Base-by-base conservation (phyloP, 2,797 vertebrate species). In the Girardinus metallicus region DNA sequence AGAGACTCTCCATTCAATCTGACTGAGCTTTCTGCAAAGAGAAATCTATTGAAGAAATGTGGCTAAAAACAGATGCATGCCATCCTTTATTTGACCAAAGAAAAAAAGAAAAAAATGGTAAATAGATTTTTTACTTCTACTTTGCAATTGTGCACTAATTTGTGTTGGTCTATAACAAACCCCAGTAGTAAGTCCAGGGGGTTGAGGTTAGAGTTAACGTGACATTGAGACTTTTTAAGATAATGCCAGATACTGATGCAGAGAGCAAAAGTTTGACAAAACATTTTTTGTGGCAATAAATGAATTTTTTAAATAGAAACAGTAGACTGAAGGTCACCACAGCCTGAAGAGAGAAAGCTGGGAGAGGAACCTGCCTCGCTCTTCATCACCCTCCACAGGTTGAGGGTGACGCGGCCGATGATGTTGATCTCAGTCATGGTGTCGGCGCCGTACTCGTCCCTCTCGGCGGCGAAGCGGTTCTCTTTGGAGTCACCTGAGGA, bases 301-400 rank as follows among this genome's bases (percentile, higher is more conserved):
- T 34, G 0, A 3, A 3, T 29, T 31, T 13, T 60, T 60, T 2
- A 16, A 64, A 72, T 26, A 74, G 44, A 66, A 55, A 73, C 39
- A 49, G n/a, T 4, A n/a, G 2, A 62, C 44, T 76, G 34, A 6
- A 39, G 16, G 9, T 23, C 9, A 41, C 9, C 36, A 39, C 21
- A 66, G 36, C 26, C 26, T n/a, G 9, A 13, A n/a, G 6, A 57
- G 11, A 57, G 55, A 57, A 6, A n/a, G 29, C 11, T 31, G n/a
- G 57, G 9, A 62, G 29, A 62, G 57, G 15, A 10, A 93, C 93
- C 55, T 94, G 96, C 98, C 97, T 99, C 98, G 4, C 96, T 96
- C 95, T 97, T 98, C 98, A 99, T 99, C 90, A 99, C 96, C 91
- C 99, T 97, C 99, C 99, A 99, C 89, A 99, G 91, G 94, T 99